Evolutionary conservation across 1,140 invertebrate species (phyloP), one percentile per base, ranked within the genome.

Genomic region (Lasioglossum albipes): DNA sequence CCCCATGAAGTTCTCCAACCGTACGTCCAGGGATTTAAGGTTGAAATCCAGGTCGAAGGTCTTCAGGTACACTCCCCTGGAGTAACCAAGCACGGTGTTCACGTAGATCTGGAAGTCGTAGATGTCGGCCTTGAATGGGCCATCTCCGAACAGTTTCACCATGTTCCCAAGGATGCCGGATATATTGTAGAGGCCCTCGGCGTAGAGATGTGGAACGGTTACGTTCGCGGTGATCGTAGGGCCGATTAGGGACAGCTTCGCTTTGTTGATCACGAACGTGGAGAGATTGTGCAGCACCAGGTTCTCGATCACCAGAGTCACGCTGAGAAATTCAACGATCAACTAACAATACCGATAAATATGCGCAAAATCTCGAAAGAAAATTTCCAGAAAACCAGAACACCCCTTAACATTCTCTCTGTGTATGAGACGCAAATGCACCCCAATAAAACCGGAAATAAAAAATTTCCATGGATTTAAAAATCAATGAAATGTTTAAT

Each of bases 41-140:
- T 89, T 88, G 64, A 93, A 93, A 18, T 92, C 92, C 7, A 92
- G 83, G 4, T 92, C 91, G 59, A 93, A 92, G 31, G 82, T 92
- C 74, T 92, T 92, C 87, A 93, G 82, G 61, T 93, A 93, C 87
- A 93, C 88, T 71, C 91, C 91, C 52, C 90, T 79, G 0, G 87
- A 91, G 42, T 90, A 93, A 0, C 92, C 92, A 0, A 93, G 69
- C 2, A 92, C 85, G 7, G 89, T 91, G 75, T 89, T 89, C n/a
- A 92, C 88, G 72, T 91, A 92, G 61, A 90, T 70, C 13, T 86
- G 85, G 70, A 91, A 91, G 65, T 89, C 89, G 45, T 88, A 88
- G 20, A 91, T 73, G 52, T 86, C 75, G 6, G 88, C 86, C 9
- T 85, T 68, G 78, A 92, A 92, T 12, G 87, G 84, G 0, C 92